Evolutionary conservation across 2,888 invertebrate genomes (phyloP).

Genomic region (Orthosia cruda): DNA sequence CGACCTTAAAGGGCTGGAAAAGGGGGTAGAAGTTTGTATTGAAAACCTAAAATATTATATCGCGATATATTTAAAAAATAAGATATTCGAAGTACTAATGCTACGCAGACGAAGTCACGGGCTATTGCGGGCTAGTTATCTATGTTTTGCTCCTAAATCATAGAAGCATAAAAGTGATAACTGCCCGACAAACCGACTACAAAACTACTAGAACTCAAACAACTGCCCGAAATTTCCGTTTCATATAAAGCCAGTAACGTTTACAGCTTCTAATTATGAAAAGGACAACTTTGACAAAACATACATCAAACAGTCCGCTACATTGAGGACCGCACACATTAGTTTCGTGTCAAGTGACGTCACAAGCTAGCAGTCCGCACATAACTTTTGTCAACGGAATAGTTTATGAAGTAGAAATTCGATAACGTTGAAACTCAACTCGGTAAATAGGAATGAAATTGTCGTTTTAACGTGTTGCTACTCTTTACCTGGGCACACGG

Average conservation of each 20-base stretch:
- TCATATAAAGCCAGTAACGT: conserved; percentile 5
- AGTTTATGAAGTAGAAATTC: conserved; percentile 82
- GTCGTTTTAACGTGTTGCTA: conserved; percentile 74
- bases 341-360: conserved; percentile 42
- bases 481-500: conserved; percentile 63
- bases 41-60: no score
- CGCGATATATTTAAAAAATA: no score
- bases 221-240: neutral
- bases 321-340: conserved; percentile 11
- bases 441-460: conserved; percentile 74
- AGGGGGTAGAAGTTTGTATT: no score
- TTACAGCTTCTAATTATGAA: conserved; percentile 18
- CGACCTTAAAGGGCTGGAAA: no score
- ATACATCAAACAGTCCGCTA: neutral
- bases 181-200: neutral
- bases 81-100: no score
- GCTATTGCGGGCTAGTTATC: neutral
- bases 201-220: neutral
- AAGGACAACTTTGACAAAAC: conserved; percentile 2
- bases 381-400: conserved; percentile 69
- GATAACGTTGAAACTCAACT: conserved; percentile 82
- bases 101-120: no score
- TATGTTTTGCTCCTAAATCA: neutral
- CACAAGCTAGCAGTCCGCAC: conserved; percentile 41
- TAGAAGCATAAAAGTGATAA: neutral